Evolutionary conservation across 2,888 invertebrate species (phyloP).

Genomic region (Pseudanteris insignis): DNA sequence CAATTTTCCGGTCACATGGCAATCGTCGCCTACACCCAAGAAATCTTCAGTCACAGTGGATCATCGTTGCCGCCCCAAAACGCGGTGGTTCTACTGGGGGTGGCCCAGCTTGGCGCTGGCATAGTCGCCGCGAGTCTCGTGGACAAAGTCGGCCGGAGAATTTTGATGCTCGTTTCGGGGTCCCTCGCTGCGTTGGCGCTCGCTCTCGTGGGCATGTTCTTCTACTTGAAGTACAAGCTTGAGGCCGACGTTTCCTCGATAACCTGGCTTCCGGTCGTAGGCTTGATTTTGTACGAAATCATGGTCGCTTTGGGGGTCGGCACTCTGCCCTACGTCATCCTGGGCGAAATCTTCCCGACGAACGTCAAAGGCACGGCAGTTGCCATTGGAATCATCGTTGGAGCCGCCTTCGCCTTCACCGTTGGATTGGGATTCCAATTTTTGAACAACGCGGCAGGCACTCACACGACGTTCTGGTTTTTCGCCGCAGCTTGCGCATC

Average conservation of each 20-base stretch:
- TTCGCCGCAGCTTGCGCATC: slow-evolving; percentile 68
- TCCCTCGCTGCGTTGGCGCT: slow-evolving; percentile 69
- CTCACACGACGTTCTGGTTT: slow-evolving; percentile 70
- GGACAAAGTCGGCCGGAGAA: slow-evolving; percentile 72
- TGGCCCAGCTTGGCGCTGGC: slow-evolving; percentile 70
- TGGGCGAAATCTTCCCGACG: slow-evolving; percentile 74
- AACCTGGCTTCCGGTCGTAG: slow-evolving; percentile 71
- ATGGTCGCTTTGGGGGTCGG: slow-evolving; percentile 73
- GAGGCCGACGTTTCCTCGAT: slow-evolving; percentile 67
- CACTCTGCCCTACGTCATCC: slow-evolving; percentile 73
- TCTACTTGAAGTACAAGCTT: slow-evolving; percentile 68
- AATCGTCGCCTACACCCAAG: slow-evolving; percentile 71
- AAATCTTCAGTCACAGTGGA: slow-evolving; percentile 72
- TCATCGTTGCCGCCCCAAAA: slow-evolving; percentile 68
- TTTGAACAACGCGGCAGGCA: slow-evolving; percentile 68
- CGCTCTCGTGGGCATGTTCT: slow-evolving; percentile 70
- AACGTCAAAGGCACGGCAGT: slow-evolving; percentile 74
- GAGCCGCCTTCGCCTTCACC: slow-evolving; percentile 71
- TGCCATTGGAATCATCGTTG: slow-evolving; percentile 72
- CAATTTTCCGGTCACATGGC: slow-evolving; percentile 74
- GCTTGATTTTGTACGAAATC: slow-evolving; percentile 72
- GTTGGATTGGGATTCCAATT: slow-evolving; percentile 72
- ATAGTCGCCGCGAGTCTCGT: slow-evolving; percentile 71
- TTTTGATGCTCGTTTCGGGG: slow-evolving; percentile 71
- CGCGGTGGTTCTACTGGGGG: slow-evolving; percentile 69